These are phyloP conservation scores for Coelinius sp. DNA, from an alignment of 2,888 invertebrate species.

Conservation along the genomic window DNA sequence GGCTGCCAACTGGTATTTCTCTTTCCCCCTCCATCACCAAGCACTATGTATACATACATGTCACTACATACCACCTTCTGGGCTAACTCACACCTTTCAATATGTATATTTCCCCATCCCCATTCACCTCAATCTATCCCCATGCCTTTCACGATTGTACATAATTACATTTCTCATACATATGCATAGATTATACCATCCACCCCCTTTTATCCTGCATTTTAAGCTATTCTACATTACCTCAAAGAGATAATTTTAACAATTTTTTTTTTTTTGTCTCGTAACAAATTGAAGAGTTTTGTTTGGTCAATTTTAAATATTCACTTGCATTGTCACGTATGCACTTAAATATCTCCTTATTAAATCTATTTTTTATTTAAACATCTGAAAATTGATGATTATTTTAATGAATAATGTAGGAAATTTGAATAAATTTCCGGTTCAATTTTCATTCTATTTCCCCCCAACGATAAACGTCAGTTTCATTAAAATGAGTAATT, in stretches of 20 bases:
- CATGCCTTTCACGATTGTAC: slow-evolving; percentile 10
- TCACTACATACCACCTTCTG: slow-evolving; percentile 13
- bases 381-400: neutral
- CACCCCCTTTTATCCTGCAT: slow-evolving; percentile 12
- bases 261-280: neutral
- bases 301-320: neutral
- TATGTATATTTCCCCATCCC: slow-evolving; percentile 8
- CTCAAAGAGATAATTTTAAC: slow-evolving; percentile 10
- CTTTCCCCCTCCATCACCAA: slow-evolving; percentile 12
- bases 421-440: slow-evolving; percentile 6
- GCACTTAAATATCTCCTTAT: neutral
- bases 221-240: slow-evolving; percentile 9
- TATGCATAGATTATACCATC: slow-evolving; percentile 12
- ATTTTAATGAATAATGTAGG: neutral
- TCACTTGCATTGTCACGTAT: slow-evolving; percentile 5
- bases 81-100: slow-evolving; percentile 23
- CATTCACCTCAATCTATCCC: neutral
- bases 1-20: slow-evolving; percentile 56
- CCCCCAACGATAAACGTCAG: neutral
- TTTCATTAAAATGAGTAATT: neutral
- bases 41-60: slow-evolving; percentile 19
- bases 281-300: neutral
- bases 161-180: slow-evolving; percentile 22
- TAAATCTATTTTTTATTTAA: neutral
- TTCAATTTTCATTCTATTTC: neutral